Evolutionary conservation across 2,113 vertebrate species (phyloP), one percentile per base, ranked within the genome.

Genomic region (Orthonyx spaldingii): DNA sequence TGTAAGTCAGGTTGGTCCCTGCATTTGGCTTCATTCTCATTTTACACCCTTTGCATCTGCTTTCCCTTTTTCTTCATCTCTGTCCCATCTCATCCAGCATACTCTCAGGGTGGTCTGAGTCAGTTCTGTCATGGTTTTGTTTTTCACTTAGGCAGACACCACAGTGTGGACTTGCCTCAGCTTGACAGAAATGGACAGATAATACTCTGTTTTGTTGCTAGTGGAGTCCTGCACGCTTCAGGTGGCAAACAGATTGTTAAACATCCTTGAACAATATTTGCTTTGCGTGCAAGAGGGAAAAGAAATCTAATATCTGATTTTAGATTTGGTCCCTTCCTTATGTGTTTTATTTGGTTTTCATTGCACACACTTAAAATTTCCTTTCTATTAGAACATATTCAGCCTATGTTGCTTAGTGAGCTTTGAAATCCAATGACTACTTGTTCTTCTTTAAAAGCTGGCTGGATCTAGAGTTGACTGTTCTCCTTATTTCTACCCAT

Each of bases 241-340:
- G 60, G 74, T 95, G 76, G 69, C 89, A 91, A 76, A 53, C 41
- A 83, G 69, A 68, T 96, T 89, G 79, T 53, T 79, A 85, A 52
- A 80, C 72, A 75, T 65, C 57, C 57, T 87, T 90, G 65, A 84
- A 90, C 68, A 82, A 7, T 85, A 35, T 84, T 92, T 83, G 83
- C 72, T 89, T 55, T 35, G 35, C 18, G 5, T 89, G 66, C 52
- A 49, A 88, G 26, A 82, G 13, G 53, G 78, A 90, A 81, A 93
- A 85, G n/a, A 83, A 89, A 91, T 88, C 39, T 75, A 35, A 32
- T 89, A 79, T 13, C 65, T 90, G 46, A 15, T 66, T 79, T 70
- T 94, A 96, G 66, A 74, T 87, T 76, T 46, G 46, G 18, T 49
- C 74, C 50, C 20, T 94, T 82, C 52, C 19, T 79, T 64, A 26